Base-by-base conservation (phyloP, 2,888 invertebrate genomes). In the Drosophila peninsularis region DNA sequence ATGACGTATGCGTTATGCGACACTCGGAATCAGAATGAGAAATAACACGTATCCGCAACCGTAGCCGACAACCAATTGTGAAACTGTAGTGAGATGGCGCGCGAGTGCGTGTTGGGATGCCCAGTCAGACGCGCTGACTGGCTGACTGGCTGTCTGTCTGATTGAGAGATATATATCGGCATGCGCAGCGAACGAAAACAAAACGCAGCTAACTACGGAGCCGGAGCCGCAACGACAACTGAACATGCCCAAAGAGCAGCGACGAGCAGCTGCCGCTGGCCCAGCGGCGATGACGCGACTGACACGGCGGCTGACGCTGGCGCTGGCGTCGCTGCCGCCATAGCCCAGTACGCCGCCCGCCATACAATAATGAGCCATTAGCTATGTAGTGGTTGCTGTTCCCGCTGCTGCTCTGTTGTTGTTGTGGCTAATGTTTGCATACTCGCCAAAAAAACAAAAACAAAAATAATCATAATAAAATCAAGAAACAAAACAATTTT, bases 1-100 rank as follows among this genome's bases (percentile, higher is more conserved):
- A 77, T 73, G 80, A 62, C 82, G 88, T 85, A 88, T 82, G 68
- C 86, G 80, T 71, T 21, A 84, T 72, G 45, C 64, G 36, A 44
- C 62, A 21, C 17, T 42, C 42, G 14, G 42, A 42, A 14, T 41
- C 11, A 19, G 17, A 39, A 39, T 41, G 19, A 19, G 19, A 39
- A 62, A 49, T 41, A 68, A 54, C 70, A 62, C 62, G 77, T 71
- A 77, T 60, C 45, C 49, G 75, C 19, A 45, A 37, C 47, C 50
- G 54, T 47, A 50, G 11, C 57, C 36, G 54, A 32, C 27, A 39
- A 13, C 52, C n/a, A 14, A 19, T 39, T 19, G 27, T 19, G 27
- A 45, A 32, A 53, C 49, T 27, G 56, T 19, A 13, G 17, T 19
- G n/a, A 52, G 52, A 52, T 52, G 34, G n/a, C 41, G 47, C 41